phyloP scores from a whole-genome alignment of 2,888 invertebrate species.

The Drosophila gaucha region DNA sequence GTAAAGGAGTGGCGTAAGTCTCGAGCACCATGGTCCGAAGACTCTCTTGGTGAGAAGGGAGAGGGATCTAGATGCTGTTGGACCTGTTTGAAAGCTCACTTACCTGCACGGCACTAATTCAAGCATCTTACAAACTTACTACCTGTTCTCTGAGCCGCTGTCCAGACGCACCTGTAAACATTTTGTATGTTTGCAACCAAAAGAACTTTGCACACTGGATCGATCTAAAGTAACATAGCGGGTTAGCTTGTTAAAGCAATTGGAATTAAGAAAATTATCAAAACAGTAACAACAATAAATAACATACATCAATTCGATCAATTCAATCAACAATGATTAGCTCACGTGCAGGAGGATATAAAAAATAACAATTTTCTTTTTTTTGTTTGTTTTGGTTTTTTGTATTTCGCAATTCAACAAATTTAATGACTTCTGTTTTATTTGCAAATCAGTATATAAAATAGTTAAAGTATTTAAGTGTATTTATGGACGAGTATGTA shows the following conservation, averaged over 20 bases:
- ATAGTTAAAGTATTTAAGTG: constrained; percentile 27
- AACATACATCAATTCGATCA: constrained; percentile 44
- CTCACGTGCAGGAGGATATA: constrained; percentile 44
- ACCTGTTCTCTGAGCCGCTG: constrained; percentile 22
- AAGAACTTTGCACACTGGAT: constrained; percentile 64
- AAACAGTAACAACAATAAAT: constrained; percentile 6
- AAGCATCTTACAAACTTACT: constrained; percentile 33
- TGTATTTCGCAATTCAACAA: constrained; percentile 30
- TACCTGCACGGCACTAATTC: constrained; percentile 45
- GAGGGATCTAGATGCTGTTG: constrained; percentile 22
- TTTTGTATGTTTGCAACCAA: constrained; percentile 69
- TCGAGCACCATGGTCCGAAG: neutral
- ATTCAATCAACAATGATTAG: constrained; percentile 50
- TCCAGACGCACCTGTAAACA: constrained; percentile 58
- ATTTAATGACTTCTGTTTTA: constrained; percentile 35
- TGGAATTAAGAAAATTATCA: constrained; percentile 6
- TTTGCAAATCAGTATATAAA: constrained; percentile 27
- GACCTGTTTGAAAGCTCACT: constrained; percentile 39
- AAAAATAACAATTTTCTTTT: constrained; percentile 42
- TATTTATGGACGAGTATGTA: constrained; percentile 20
- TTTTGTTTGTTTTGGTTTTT: constrained; percentile 13
- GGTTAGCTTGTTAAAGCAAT: constrained; percentile 52
- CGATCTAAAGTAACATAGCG: constrained; percentile 45
- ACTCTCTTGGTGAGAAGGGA: neutral
- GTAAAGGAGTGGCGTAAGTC: neutral